These are phyloP conservation scores for Astropecten irregularis DNA, from an alignment of 53 echinoderm and acorn worm genomes.

Conservation along the genomic window DNA sequence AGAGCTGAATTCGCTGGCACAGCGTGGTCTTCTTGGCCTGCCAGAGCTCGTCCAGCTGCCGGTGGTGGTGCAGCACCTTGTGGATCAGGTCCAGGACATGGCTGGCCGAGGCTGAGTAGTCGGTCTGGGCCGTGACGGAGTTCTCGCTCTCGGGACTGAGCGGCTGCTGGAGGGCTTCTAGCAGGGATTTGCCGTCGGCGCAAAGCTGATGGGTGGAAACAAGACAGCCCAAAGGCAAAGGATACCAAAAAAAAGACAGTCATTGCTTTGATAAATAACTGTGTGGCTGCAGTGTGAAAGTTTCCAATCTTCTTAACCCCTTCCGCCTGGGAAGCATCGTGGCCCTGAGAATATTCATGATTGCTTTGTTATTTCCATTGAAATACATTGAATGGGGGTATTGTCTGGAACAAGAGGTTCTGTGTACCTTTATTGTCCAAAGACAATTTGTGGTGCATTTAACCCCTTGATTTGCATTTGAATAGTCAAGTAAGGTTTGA, in stretches of 20 bases:
- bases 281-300: too few relatives aligned
- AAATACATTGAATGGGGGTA: too few relatives aligned
- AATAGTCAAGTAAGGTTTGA: too few relatives aligned
- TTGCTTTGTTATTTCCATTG: too few relatives aligned
- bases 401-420: too few relatives aligned
- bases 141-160: slow-evolving; percentile 94
- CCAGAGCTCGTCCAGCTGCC: slow-evolving; percentile 93
- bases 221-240: slow-evolving; percentile 1
- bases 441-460: too few relatives aligned
- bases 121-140: slow-evolving; percentile 95
- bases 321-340: too few relatives aligned
- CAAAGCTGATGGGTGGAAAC: slow-evolving; percentile 59
- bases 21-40: slow-evolving; percentile 76
- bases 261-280: too few relatives aligned
- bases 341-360: too few relatives aligned
- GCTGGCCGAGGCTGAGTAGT: slow-evolving; percentile 91
- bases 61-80: slow-evolving; percentile 89
- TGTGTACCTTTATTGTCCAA: too few relatives aligned
- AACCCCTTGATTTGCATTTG: too few relatives aligned
- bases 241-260: neutral
- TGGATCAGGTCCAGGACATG: slow-evolving; percentile 94
- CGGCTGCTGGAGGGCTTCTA: slow-evolving; percentile 94
- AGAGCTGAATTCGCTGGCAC: slow-evolving; percentile 86
- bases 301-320: too few relatives aligned
- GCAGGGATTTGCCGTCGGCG: slow-evolving; percentile 86